Percentiles rank a stretch among this genome's conserved stretches.
Evolutionary conservation across 2,113 vertebrate genomes (phyloP).

Genomic region (Carettochelys insculpta): DNA sequence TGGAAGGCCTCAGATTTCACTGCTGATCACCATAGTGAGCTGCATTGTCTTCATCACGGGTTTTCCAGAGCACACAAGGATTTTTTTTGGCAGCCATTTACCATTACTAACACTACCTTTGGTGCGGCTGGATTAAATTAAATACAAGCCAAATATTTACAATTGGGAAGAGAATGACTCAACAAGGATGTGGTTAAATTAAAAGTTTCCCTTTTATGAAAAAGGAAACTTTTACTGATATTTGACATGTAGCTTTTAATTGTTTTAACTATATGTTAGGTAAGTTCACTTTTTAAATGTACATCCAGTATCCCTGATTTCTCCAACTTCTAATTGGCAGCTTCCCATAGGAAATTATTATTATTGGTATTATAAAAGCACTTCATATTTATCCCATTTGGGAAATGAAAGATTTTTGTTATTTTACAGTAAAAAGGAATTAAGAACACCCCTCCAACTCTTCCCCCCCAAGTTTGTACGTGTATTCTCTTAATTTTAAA

Average conservation of each 20-base stretch:
- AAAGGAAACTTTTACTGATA: constrained; percentile 33
- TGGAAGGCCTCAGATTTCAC: not conserved
- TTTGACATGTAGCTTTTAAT: constrained; percentile 54
- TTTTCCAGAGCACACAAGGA: not conserved
- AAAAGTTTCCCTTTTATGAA: constrained; percentile 20
- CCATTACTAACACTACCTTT: constrained; percentile 4
- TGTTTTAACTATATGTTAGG: constrained; percentile 60
- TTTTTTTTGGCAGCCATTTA: not conserved
- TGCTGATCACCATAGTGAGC: not conserved
- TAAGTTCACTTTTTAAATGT: constrained; percentile 59
- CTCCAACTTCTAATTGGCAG: constrained; percentile 78
- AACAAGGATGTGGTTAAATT: not conserved
- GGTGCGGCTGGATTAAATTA: too few species aligned
- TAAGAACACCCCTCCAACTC: not conserved
- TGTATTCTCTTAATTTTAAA: not conserved
- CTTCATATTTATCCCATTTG: constrained; percentile 83
- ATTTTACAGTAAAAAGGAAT: constrained; percentile 10
- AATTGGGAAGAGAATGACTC: constrained; percentile 28
- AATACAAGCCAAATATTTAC: constrained; percentile 27
- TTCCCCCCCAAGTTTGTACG: not conserved
- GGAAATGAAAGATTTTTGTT: constrained; percentile 82
- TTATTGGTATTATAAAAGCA: constrained; percentile 78
- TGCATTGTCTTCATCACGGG: not conserved
- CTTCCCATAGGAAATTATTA: constrained; percentile 80
- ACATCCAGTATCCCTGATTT: constrained; percentile 64